Base-by-base conservation (phyloP, 2,888 invertebrate species). In the Timema podura region DNA sequence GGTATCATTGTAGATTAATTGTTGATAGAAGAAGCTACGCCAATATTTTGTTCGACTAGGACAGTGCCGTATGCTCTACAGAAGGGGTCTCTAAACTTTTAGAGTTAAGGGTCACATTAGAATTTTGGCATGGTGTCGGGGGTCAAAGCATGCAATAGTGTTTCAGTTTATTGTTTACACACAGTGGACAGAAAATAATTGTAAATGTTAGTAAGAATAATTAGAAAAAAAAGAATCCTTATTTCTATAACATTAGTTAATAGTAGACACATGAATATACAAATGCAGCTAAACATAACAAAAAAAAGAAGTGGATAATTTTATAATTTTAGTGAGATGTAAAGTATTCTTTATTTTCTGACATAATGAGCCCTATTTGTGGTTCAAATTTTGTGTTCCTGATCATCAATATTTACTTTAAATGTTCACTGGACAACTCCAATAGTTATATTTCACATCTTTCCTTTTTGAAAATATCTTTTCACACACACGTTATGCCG, bases 321-420 rank as follows among this genome's bases (percentile, higher is more conserved):
- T 54, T 54, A 2, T 6, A 15, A 15, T n/a, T n/a, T 54, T 54
- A 11, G 15, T 10, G 16, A n/a, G 16, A 15, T 54, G 7, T 54
- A 11, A 5, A 5, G 0, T 51, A 15, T n/a, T 51, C 6, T 51
- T 5, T 51, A n/a, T 9, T 51, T 51, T 51, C 13, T 51, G 8
- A 51, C 51, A 51, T 8, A 7, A n/a, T 51, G 5, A 15, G 8
- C 9, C 51, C 30, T 30, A 57, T 57, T n/a, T 57, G 57, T n/a
- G 57, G 57, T n/a, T 57, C 57, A 57, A 13, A 57, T 57, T 13
- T 57, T n/a, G 57, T 57, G n/a, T 57, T 8, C 9, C 13, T n/a
- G 57, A 57, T 57, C 8, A 7, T 57, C 57, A n/a, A 30, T 57
- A 13, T 57, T 11, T 0, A 57, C n/a, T 57, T 13, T n/a, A n/a